Conservation (phyloP, 2,888 invertebrate genomes). For the Sinopyrophorus schimmeli region DNA sequence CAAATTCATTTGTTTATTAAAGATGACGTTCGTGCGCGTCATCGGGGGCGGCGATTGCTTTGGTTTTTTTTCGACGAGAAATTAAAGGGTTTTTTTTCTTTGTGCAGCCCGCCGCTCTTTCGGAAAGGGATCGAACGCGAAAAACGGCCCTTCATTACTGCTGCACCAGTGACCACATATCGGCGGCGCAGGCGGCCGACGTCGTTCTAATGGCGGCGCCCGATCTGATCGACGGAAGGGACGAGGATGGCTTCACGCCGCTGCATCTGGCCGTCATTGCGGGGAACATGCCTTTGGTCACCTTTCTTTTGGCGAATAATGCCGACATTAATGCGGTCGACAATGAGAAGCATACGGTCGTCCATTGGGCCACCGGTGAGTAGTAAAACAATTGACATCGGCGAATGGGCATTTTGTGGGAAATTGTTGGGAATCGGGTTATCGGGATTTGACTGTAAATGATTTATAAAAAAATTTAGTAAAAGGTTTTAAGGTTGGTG, state of each 20-base stretch:
- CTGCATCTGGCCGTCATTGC: constrained; percentile 94
- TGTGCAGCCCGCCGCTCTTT: constrained; percentile 65
- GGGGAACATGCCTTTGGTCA: constrained; percentile 84
- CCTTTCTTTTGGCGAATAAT: constrained; percentile 82
- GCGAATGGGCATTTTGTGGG: too few relatives aligned
- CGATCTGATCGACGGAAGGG: constrained; percentile 79
- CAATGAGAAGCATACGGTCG: constrained; percentile 91
- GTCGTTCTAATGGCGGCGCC: constrained; percentile 81
- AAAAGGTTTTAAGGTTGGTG: too few relatives aligned
- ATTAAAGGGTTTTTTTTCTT: too few relatives aligned
- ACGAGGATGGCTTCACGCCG: constrained; percentile 94
- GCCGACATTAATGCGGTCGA: constrained; percentile 91
- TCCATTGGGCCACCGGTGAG: constrained; percentile 98
- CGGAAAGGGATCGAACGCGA: constrained; percentile 77
- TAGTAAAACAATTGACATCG: too few relatives aligned
- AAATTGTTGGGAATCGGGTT: too few relatives aligned
- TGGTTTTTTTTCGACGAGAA: too few relatives aligned
- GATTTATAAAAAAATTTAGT: too few relatives aligned
- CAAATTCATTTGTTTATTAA: too few relatives aligned
- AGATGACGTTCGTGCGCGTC: too few relatives aligned
- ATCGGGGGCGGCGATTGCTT: too few relatives aligned
- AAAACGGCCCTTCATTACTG: constrained; percentile 95
- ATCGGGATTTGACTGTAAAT: too few relatives aligned
- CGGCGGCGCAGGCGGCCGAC: constrained; percentile 66
- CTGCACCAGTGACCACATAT: constrained; percentile 56